A percentile compares a stretch with the other conserved stretches of the same genome.
Evolutionary conservation across 2,113 vertebrate species (phyloP).

Genomic region (Gambusia affinis): DNA sequence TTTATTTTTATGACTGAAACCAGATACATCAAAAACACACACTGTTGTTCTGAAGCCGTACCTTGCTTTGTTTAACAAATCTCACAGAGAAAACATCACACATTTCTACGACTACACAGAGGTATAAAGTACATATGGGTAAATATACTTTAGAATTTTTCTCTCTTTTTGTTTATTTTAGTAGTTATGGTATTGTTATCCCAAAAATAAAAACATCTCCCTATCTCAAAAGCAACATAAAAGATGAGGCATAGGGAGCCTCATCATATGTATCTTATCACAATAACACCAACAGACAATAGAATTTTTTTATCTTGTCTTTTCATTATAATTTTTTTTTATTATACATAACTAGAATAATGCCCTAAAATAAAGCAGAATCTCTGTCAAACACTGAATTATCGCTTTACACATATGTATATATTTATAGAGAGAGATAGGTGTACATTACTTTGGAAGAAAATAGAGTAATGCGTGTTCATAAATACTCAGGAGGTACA

Average conservation of each 20-base stretch:
- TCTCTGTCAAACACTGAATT: conserved; percentile 65
- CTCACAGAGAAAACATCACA: conserved; percentile 67
- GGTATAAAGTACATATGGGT: conserved; percentile 56
- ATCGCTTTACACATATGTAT: conserved; percentile 71
- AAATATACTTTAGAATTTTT: conserved; percentile 62
- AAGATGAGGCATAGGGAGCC: conserved; percentile 39
- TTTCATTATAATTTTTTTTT: conserved; percentile 26
- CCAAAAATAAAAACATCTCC: conserved; percentile 76
- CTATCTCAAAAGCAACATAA: conserved; percentile 57
- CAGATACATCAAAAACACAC: conserved; percentile 74
- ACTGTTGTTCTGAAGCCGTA: conserved; percentile 41
- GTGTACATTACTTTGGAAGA: conserved; percentile 49
- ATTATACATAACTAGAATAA: conserved; percentile 66
- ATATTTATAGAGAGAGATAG: conserved; percentile 61
- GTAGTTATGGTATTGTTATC: conserved; percentile 59
- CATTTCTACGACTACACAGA: conserved; percentile 62
- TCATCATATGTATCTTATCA: conserved; percentile 50
- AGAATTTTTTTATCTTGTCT: conserved; percentile 43
- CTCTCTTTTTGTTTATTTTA: conserved; percentile 66
- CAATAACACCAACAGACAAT: conserved; percentile 56
- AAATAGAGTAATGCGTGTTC: conserved; percentile 50
- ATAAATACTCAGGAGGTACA: conserved; percentile 39
- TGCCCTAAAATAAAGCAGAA: conserved; percentile 81
- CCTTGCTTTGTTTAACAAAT: conserved; percentile 48
- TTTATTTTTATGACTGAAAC: conserved; percentile 71